These are phyloP conservation scores for Brachionus plicatilis DNA, from an alignment of 1,140 invertebrate species.

Conservation along the genomic window DNA sequence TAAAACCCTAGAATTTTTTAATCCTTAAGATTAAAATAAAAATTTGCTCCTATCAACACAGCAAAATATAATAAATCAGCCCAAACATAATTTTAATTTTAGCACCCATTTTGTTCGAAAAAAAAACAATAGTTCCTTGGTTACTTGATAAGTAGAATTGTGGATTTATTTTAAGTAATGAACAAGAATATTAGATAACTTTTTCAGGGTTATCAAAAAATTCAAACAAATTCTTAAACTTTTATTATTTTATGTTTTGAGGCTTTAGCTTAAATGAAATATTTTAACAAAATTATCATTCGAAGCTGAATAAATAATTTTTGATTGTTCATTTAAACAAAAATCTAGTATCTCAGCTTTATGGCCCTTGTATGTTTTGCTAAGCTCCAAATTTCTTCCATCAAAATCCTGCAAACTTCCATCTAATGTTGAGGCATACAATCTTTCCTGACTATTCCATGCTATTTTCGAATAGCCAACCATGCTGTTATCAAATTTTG, in stretches of 20 bases:
- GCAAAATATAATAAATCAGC: background rate
- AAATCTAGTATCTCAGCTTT: slow-evolving; percentile 29
- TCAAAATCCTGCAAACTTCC: slow-evolving; percentile 1
- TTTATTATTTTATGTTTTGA: background rate
- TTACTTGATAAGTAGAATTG: background rate
- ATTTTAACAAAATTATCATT: slow-evolving; percentile 38
- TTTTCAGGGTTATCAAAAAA: background rate
- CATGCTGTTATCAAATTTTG: background rate
- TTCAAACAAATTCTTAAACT: background rate
- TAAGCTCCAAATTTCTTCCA: slow-evolving; percentile 33
- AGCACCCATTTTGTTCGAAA: background rate
- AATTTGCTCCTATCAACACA: background rate
- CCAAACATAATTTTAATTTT: background rate
- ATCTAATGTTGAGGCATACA: background rate
- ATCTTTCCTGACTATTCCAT: background rate
- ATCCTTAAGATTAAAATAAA: background rate
- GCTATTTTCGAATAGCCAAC: slow-evolving; percentile 5
- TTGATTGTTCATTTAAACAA: slow-evolving; percentile 25
- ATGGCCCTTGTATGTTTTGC: slow-evolving; percentile 2
- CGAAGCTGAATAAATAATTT: slow-evolving; percentile 23
- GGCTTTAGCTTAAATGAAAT: background rate
- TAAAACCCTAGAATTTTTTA: background rate
- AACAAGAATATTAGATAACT: background rate
- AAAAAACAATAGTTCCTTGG: background rate
- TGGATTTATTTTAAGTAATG: background rate